Base-by-base conservation (phyloP, 2,113 vertebrate species). In the Varanus salvator region DNA sequence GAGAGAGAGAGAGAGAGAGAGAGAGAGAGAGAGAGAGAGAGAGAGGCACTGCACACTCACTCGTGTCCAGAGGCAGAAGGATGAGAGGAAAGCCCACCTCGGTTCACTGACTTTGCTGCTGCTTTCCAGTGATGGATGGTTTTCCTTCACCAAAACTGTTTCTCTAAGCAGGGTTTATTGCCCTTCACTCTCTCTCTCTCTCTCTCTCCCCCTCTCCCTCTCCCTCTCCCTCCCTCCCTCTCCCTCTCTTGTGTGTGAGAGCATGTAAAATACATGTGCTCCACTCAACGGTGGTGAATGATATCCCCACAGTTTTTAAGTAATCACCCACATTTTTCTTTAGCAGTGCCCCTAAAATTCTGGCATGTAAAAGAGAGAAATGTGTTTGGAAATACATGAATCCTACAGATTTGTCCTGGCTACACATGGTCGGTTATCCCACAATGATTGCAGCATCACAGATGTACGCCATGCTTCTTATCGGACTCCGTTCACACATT, bases 81-180 rank as follows among this genome's bases (percentile, higher is more conserved):
- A 44, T 8, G 44, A 34, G 4, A 8, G 12, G 80, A 60, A 85
- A 93, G 91, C 91, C 91, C 91, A 72, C 90, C 90, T 92, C 91
- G 92, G 89, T 93, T 92, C 94, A 19, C 91, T 72, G 78, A 83
- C 81, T 94, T 94, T 78, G 93, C 82, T 91, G 71, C 72, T 2
- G 87, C 78, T 91, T 88, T 90, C 88, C 85, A 66, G 75, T 72
- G 93, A 91, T 91, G 17, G 92, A 66, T 29, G 85, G 69, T 84
- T 84, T 88, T 85, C 89, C 69, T 93, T 89, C 86, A 66, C 86
- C 82, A 87, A 92, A 83, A 88, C 66, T 64, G 89, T 91, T 86
- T 87, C 92, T 89, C 84, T 84, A 44, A 29, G 5, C 80, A 84
- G 15, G 15, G n/a, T n/a, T 12, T 44, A 25, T 5, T 11, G 7